Evolutionary conservation across 1,140 invertebrate genomes (phyloP), one percentile per base, ranked within the genome.

Genomic region (Antheraea pernyi): DNA sequence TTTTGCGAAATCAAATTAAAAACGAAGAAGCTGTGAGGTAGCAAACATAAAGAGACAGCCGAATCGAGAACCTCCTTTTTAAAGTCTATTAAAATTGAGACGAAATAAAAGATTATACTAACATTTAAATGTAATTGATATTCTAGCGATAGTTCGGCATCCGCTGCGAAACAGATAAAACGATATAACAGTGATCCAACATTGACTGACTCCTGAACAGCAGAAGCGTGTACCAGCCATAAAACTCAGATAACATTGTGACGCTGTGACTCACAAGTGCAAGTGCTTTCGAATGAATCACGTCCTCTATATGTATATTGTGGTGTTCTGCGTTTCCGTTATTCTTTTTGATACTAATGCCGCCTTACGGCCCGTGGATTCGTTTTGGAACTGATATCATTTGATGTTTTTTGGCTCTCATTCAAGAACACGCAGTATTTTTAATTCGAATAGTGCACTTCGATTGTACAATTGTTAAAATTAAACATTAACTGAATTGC

Each of bases 181-280:
- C 39, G 84, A 86, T 89, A 85, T 85, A 83, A 78, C 75, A 67
- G 70, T 71, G 72, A 76, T 71, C 65, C 59, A 71, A 76, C 65
- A 72, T 76, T 73, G 67, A 76, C 74, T 74, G 70, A 73, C 75
- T 71, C 70, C 69, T 74, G 75, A 77, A 74, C 69, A 77, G 80
- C 78, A 76, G 77, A 61, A 77, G 67, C 70, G 72, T 76, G 69
- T 77, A 75, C 71, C 76, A 82, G 77, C 76, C 75, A 77, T 88
- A 83, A 87, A 87, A 84, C 75, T 82, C 73, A 83, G 80, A 86
- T 87, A 83, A 81, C 77, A 72, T 77, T 74, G 74, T 91, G 88
- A 89, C 77, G 71, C 78, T 73, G 75, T 91, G 88, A 88, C 62
- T 89, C 84, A 88, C 69, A 70, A 73, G 73, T 72, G 69, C 78